Evolutionary conservation across 2,113 vertebrate genomes (phyloP).

Genomic region (Columba livia): DNA sequence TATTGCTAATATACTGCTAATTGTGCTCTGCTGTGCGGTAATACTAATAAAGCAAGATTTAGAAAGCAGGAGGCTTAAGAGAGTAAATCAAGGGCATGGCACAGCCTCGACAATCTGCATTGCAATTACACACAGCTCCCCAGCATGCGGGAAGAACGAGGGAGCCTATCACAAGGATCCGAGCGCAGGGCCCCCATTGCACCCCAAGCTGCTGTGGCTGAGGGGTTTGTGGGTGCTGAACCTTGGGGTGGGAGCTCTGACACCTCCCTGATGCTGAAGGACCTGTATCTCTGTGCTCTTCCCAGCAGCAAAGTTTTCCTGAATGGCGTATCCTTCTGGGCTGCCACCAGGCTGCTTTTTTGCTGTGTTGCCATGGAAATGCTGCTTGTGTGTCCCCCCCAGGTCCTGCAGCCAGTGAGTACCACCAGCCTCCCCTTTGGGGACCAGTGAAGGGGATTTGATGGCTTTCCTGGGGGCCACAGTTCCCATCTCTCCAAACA

Average conservation of each 20-base stretch:
- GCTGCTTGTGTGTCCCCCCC: neutral
- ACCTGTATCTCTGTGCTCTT: neutral
- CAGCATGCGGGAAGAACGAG: accelerated
- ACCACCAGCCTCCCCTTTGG: neutral
- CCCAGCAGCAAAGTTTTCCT: neutral
- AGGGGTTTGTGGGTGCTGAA: neutral
- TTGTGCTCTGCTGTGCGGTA: slow-evolving; percentile 25
- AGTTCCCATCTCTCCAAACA: neutral
- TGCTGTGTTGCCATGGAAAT: slow-evolving; percentile 62
- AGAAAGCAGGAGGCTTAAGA: slow-evolving; percentile 52
- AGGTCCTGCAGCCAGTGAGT: neutral
- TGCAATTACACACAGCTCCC: neutral
- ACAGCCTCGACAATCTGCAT: neutral
- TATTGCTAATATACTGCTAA: slow-evolving; percentile 60
- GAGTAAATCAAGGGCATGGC: slow-evolving; percentile 44
- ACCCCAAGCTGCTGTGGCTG: accelerated
- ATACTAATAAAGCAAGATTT: slow-evolving; percentile 50
- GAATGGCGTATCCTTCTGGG: neutral
- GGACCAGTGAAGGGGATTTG: neutral
- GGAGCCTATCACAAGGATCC: accelerated
- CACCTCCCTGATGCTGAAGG: accelerated
- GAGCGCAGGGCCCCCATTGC: accelerated
- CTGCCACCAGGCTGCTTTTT: neutral
- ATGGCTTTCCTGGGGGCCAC: neutral
- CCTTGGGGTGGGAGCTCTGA: neutral